These are phyloP conservation scores for Acrossocheilus wenchowensis DNA, from an alignment of 2,797 vertebrate genomes.

Conservation along the genomic window DNA sequence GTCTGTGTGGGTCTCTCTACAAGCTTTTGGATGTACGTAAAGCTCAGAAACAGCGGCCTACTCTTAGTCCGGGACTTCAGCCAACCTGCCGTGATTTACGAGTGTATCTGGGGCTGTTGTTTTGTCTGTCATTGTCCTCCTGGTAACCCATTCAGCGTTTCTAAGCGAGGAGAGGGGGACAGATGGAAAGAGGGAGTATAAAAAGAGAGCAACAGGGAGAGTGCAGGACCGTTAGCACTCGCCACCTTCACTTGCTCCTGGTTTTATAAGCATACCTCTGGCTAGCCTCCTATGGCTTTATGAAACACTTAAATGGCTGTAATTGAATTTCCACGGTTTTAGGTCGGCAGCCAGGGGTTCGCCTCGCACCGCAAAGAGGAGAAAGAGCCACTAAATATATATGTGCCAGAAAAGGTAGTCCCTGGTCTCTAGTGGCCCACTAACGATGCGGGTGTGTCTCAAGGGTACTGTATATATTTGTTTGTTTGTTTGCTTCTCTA, in stretches of 20 bases:
- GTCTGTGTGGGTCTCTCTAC: neutral
- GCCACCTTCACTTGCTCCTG: constrained; percentile 68
- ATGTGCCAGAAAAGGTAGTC: constrained; percentile 40
- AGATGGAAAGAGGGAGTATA: neutral
- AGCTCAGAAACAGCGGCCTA: neutral
- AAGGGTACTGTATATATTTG: constrained; percentile 34
- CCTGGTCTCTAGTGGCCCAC: constrained; percentile 25
- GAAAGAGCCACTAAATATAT: constrained; percentile 68
- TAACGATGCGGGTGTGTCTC: constrained; percentile 37
- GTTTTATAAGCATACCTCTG: constrained; percentile 83
- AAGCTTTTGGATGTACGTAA: neutral
- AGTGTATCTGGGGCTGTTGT: constrained; percentile 66
- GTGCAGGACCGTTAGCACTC: constrained; percentile 60
- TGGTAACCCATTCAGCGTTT: constrained; percentile 70
- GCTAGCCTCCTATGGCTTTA: constrained; percentile 83
- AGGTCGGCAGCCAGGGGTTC: constrained; percentile 74
- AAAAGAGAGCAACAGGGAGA: constrained; percentile 7
- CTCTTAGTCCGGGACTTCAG: constrained; percentile 47
- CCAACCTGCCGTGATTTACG: constrained; percentile 62
- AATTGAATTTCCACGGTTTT: constrained; percentile 86
- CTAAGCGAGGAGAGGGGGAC: constrained; percentile 34
- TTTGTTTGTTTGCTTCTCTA: constrained; percentile 52
- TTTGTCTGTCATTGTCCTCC: constrained; percentile 69
- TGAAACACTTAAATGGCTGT: constrained; percentile 83
- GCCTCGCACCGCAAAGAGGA: constrained; percentile 72